Conservation (phyloP, 2,888 invertebrate genomes). For the Drosophila fungiperda region DNA sequence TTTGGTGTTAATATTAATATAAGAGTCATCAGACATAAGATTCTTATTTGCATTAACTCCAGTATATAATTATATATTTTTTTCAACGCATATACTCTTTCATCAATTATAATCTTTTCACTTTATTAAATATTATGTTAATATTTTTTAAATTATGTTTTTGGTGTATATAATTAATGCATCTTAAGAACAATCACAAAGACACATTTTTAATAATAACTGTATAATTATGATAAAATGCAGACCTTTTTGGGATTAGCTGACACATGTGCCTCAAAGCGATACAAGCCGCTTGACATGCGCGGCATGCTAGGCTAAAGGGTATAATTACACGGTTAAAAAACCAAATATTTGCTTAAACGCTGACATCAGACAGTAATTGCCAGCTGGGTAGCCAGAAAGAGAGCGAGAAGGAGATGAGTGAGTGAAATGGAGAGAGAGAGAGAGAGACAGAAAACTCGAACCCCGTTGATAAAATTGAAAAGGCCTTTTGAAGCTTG, state of each 20-base stretch:
- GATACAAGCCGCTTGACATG: conserved; percentile 26
- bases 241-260: neutral
- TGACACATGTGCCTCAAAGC: conserved; percentile 4
- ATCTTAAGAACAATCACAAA: neutral
- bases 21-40: neutral
- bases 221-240: neutral
- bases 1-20: neutral
- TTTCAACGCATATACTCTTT: neutral
- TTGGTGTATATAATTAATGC: no score
- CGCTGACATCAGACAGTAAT: conserved; percentile 73
- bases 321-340: conserved; percentile 77
- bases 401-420: neutral
- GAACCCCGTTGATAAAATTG: neutral
- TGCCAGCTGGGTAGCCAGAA: conserved; percentile 29
- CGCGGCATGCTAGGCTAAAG: conserved; percentile 11
- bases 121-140: neutral
- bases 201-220: neutral
- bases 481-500: conserved; percentile 33
- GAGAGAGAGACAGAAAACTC: conserved; percentile 16
- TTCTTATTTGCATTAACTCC: neutral
- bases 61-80: neutral
- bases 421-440: neutral
- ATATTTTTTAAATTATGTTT: neutral
- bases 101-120: neutral
- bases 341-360: conserved; percentile 73